phyloP scores from a whole-genome alignment of 2,888 invertebrate genomes.

The Osmoderma eremita region DNA sequence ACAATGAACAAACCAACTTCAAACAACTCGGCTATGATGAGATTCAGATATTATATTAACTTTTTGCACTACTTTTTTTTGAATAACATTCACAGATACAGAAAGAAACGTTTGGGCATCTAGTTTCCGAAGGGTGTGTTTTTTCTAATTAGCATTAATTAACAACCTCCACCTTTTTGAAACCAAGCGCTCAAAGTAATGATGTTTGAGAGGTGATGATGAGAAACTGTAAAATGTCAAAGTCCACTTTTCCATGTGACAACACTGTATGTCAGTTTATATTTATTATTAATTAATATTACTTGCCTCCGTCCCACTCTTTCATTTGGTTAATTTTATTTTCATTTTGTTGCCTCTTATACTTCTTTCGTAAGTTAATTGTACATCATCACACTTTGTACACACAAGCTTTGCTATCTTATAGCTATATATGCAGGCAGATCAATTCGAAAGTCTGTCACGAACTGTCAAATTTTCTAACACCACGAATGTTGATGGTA shows the following conservation, averaged over 20 bases:
- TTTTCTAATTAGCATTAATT: background rate
- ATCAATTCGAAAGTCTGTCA: constrained; percentile 51
- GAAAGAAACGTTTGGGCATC: background rate
- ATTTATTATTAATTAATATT: background rate
- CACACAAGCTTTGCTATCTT: constrained; percentile 43
- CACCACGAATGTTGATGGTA: constrained; percentile 50
- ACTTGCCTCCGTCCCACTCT: background rate
- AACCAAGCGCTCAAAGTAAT: background rate
- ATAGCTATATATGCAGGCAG: constrained; percentile 51
- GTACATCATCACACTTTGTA: constrained; percentile 10
- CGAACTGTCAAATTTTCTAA: constrained; percentile 47
- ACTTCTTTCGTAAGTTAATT: background rate
- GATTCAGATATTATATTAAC: constrained; percentile 12
- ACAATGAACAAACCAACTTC: too few species aligned
- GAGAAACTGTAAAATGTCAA: background rate
- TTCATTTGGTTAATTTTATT: constrained; percentile 27
- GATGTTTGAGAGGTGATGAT: background rate
- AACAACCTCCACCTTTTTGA: background rate
- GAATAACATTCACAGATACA: background rate
- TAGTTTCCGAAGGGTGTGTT: constrained; percentile 14
- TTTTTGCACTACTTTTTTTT: too few species aligned
- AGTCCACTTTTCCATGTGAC: constrained; percentile 27
- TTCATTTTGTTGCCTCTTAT: constrained; percentile 25
- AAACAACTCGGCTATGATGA: constrained; percentile 27
- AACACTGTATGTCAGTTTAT: constrained; percentile 25